Percentiles rank a stretch among this genome's conserved stretches.
Evolutionary conservation across 1,140 invertebrate species (phyloP).

Genomic region (Drusus annulatus): DNA sequence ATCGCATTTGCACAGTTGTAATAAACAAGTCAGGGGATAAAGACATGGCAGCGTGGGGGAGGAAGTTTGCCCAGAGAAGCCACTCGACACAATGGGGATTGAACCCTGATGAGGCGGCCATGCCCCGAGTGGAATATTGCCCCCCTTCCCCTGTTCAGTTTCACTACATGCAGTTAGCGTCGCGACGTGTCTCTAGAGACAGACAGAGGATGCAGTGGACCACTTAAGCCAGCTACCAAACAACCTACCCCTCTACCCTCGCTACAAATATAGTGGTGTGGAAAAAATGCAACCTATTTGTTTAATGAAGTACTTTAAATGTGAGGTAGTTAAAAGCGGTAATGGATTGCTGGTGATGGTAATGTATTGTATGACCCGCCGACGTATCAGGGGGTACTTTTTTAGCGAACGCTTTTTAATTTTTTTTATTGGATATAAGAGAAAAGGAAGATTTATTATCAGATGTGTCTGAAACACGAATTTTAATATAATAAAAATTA

Average conservation of each 20-base stretch:
- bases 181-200: neutral
- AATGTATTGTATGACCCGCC: too few relatives aligned
- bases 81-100: conserved; percentile 35
- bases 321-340: too few relatives aligned
- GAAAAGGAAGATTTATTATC: too few relatives aligned
- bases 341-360: too few relatives aligned
- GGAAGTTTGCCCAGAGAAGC: neutral
- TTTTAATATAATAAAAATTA: too few relatives aligned
- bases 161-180: conserved; percentile 23
- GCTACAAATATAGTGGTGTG: neutral
- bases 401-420: too few relatives aligned
- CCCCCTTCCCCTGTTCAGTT: conserved; percentile 13
- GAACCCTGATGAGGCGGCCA: conserved; percentile 31
- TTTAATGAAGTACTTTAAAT: conserved; percentile 9
- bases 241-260: neutral
- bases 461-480: too few relatives aligned
- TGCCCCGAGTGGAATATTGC: conserved; percentile 22
- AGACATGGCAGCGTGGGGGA: conserved; percentile 3
- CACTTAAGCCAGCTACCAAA: neutral
- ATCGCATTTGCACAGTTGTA: conserved; percentile 13
- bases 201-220: conserved; percentile 5
- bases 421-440: too few relatives aligned
- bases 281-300: conserved; percentile 8
- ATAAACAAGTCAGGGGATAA: conserved; percentile 13
- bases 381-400: too few relatives aligned